Evolutionary conservation across 1,140 invertebrate species (phyloP), one percentile per base, ranked within the genome.

Genomic region (Thaumatotibia leucotreta): DNA sequence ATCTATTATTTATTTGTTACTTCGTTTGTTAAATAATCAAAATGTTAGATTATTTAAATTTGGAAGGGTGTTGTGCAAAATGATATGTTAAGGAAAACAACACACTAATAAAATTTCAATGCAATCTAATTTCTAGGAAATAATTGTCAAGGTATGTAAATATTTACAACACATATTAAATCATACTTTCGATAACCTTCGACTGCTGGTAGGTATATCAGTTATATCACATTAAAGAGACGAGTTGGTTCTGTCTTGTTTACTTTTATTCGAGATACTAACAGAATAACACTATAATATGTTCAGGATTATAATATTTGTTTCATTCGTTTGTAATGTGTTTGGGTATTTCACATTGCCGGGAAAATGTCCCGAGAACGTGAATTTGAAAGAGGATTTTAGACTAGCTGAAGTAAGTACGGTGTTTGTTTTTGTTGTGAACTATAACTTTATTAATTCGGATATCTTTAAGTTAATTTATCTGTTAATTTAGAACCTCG

Each of bases 321-420:
- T 74, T 62, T 62, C 77, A 52, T 71, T 66, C 67, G 61, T 82
- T 22, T 79, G 61, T 63, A 64, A 64, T 69, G 79, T 66, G 0
- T 77, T 70, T 14, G 75, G 76, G 10, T 89, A 88, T 70, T 89
- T 86, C 33, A 89, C 85, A 1, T 49, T 81, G 58, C 73, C 79
- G 5, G 86, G 84, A 32, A 80, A 77, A 65, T 89, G 87, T 74
- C 87, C 87, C 0, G 80, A 83, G 49, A 81, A 83, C 71, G 76
- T 88, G 1, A 70, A 68, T 4, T 61, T 86, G 4, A 75, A 86
- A 68, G 77, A 84, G 11, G 65, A 86, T 69, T 89, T 89, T 58
- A 73, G 72, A 58, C 63, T 88, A 10, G 76, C 78, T 52, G 82
- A 86, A 67, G 87, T 89, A 76, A 67, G 83, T 81, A n/a, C n/a